phyloP scores from a whole-genome alignment of 1,140 invertebrate genomes.

The Diachasma alloeum region DNA sequence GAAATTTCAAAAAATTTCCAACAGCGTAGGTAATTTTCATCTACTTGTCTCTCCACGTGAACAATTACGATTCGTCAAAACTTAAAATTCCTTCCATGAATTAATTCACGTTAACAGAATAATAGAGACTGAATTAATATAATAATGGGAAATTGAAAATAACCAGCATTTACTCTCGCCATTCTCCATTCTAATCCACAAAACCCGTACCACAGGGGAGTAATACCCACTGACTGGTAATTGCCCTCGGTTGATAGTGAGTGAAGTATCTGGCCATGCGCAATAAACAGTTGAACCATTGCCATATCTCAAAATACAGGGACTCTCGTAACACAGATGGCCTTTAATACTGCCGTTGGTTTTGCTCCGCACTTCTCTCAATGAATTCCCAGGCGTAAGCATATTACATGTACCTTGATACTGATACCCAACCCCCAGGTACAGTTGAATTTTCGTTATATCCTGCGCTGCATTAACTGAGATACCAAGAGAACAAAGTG shows the following conservation, averaged over 20 bases:
- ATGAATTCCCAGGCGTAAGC: neutral
- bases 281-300: constrained; percentile 2
- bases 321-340: neutral
- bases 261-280: neutral
- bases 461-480: neutral
- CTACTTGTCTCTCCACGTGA: no score
- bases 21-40: no score
- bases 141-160: neutral
- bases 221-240: constrained; percentile 17
- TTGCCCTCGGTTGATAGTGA: constrained; percentile 24
- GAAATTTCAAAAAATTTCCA: no score
- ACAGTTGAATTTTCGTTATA: neutral
- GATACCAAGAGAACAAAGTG: neutral
- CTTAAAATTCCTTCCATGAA: no score
- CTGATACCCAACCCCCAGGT: neutral
- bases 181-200: neutral
- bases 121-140: no score
- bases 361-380: neutral
- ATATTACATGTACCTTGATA: neutral
- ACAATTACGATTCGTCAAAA: no score
- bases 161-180: neutral
- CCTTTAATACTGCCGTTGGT: neutral
- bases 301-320: neutral
- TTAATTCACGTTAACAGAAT: no score
- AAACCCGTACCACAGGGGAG: neutral